phyloP scores from a whole-genome alignment of 1,140 invertebrate species.

The Reticulitermes speratus region DNA sequence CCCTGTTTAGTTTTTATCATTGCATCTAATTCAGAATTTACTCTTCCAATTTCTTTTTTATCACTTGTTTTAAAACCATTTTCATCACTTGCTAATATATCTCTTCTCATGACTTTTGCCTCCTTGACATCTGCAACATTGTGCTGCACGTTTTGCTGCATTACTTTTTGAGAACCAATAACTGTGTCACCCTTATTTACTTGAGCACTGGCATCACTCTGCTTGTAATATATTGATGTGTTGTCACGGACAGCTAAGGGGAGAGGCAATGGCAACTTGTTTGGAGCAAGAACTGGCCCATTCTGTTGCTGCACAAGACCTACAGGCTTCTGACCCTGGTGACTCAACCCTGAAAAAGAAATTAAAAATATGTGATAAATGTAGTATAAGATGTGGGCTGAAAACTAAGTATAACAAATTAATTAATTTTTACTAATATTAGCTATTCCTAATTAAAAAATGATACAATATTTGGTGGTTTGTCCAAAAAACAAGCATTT shows the following conservation, averaged over 20 bases:
- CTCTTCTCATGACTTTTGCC: neutral
- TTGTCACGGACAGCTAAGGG: neutral
- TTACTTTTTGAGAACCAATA: neutral
- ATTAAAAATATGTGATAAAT: neutral
- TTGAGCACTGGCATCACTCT: neutral
- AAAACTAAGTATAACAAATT: too few relatives aligned
- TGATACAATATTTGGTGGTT: too few relatives aligned
- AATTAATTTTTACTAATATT: too few relatives aligned
- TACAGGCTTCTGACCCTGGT: neutral
- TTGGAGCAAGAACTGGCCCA: neutral
- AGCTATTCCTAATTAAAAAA: too few relatives aligned
- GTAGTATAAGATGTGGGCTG: neutral
- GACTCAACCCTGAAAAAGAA: neutral
- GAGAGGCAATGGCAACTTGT: neutral
- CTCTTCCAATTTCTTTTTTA: neutral
- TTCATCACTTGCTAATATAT: slow-evolving; percentile 1
- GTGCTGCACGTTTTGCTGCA: neutral
- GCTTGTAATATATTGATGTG: neutral
- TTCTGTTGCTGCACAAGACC: neutral
- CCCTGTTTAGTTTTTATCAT: neutral
- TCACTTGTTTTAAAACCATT: neutral
- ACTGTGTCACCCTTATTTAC: neutral
- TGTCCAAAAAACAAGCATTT: too few relatives aligned
- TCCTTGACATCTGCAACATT: neutral
- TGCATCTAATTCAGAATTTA: neutral